Conservation (phyloP, 2,113 vertebrate genomes). For the Brachyistius frenatus region DNA sequence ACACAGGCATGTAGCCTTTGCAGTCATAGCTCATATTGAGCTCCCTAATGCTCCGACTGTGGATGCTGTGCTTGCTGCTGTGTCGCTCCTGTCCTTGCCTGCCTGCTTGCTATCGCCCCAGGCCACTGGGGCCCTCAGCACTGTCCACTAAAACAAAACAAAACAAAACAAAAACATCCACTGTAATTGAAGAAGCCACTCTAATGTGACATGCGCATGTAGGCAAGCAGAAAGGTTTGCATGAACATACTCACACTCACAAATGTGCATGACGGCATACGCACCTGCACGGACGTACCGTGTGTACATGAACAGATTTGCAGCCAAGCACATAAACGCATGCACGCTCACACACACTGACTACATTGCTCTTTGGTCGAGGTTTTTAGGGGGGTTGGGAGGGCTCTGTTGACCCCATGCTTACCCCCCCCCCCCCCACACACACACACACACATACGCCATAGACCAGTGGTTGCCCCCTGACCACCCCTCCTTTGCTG, state of each 20-base stretch:
- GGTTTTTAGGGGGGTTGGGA: conserved; percentile 48
- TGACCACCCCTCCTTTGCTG: conserved; percentile 62
- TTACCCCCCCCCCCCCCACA: conserved; percentile 16
- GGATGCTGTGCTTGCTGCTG: conserved; percentile 71
- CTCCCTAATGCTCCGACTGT: conserved; percentile 77
- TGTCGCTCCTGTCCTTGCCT: conserved; percentile 73
- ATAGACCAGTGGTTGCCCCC: conserved; percentile 57
- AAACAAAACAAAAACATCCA: conserved; percentile 42
- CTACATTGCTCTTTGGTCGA: conserved; percentile 46
- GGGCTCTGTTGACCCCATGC: conserved; percentile 30
- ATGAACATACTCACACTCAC: conserved; percentile 22
- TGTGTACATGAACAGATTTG: conserved; percentile 36
- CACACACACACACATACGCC: conserved; percentile 33
- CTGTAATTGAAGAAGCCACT: conserved; percentile 85
- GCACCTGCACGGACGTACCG: conserved; percentile 12
- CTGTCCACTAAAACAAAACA: conserved; percentile 78
- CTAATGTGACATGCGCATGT: conserved; percentile 74
- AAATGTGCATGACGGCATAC: conserved; percentile 2
- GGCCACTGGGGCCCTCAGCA: conserved; percentile 77
- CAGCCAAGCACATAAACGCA: conserved; percentile 27
- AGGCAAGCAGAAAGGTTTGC: conserved; percentile 37
- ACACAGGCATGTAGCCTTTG: conserved; percentile 77
- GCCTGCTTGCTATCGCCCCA: conserved; percentile 69
- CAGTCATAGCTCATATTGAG: conserved; percentile 86
- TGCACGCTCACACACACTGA: conserved; percentile 27